These are phyloP conservation scores for Tragelaphus eurycerus DNA, from an alignment of 2,797 vertebrate genomes.

Conservation along the genomic window DNA sequence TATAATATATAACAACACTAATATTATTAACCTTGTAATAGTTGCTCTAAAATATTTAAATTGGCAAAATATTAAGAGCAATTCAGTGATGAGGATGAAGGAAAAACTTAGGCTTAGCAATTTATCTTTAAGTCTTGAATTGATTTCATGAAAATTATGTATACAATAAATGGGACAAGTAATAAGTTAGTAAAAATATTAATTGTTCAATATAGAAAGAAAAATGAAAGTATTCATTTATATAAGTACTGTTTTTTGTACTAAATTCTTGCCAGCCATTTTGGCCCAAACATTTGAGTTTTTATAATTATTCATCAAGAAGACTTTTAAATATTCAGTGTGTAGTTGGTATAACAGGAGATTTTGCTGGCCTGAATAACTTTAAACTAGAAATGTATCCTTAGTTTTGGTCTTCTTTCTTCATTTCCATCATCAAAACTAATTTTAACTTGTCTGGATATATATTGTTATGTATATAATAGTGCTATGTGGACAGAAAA, in stretches of 20 bases:
- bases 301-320: neutral
- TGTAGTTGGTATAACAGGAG: neutral
- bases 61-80: neutral
- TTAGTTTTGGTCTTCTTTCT: neutral
- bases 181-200: neutral
- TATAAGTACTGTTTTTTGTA: neutral
- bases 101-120: conserved; percentile 14
- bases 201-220: neutral
- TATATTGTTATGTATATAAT: neutral
- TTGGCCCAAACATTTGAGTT: neutral
- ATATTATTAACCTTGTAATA: neutral
- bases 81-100: neutral
- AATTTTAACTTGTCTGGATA: neutral
- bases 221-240: neutral
- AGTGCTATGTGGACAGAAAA: neutral
- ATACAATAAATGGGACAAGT: neutral
- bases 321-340: neutral
- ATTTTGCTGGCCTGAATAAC: neutral
- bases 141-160: neutral
- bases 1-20: neutral
- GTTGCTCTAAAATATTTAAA: conserved; percentile 23
- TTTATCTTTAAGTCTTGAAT: neutral
- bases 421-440: neutral
- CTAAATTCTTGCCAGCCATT: neutral
- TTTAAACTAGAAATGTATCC: neutral